Evolutionary conservation across 2,113 vertebrate species (phyloP).

Genomic region (Crotophaga sulcirostris): DNA sequence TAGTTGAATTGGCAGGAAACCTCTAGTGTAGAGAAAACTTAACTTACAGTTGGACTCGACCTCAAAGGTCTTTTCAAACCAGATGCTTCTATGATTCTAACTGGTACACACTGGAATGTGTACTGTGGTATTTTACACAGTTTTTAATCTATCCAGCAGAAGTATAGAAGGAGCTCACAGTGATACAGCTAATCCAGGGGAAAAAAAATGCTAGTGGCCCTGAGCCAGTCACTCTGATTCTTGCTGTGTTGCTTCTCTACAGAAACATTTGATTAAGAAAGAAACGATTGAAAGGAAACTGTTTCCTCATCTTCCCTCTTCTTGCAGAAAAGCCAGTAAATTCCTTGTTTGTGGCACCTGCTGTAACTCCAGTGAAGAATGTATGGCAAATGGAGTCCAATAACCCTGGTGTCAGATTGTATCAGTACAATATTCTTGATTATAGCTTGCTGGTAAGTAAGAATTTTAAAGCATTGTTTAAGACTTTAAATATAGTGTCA

Average conservation of each 20-base stretch:
- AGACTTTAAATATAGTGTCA: not conserved
- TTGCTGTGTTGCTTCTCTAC: not conserved
- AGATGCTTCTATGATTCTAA: too few species aligned
- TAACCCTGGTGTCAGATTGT: slow-evolving; percentile 90
- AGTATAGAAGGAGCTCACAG: not conserved
- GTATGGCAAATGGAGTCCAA: slow-evolving; percentile 81
- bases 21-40: not conserved
- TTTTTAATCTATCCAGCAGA: not conserved
- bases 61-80: too few species aligned
- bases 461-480: not conserved
- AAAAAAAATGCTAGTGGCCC: not conserved
- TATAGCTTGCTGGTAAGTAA: slow-evolving; percentile 83
- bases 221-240: not conserved
- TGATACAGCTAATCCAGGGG: not conserved
- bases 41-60: too few species aligned
- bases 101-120: not conserved
- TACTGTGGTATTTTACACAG: not conserved
- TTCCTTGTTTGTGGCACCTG: slow-evolving; percentile 91
- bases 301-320: not conserved
- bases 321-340: slow-evolving; percentile 82
- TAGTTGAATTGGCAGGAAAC: not conserved
- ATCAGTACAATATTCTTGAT: slow-evolving; percentile 79
- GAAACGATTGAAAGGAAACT: not conserved
- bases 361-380: slow-evolving; percentile 88
- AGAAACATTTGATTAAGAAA: not conserved